Base-by-base conservation (phyloP, 64 coral and sea anemone species). In the Orbicella faveolata region DNA sequence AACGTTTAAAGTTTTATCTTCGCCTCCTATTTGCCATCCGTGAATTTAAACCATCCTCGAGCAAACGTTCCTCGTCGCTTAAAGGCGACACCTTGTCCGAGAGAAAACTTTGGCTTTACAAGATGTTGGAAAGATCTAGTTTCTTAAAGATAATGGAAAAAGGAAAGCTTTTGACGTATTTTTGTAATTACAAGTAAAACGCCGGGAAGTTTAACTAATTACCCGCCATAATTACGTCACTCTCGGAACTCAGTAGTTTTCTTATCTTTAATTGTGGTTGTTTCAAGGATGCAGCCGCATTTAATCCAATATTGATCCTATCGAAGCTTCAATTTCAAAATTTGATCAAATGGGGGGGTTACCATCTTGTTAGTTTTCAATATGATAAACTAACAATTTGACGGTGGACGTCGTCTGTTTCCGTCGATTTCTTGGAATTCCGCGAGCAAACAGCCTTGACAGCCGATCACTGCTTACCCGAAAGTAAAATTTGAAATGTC, bases 71-170 rank as follows among this genome's bases (percentile, higher is more conserved):
- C 10, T 11, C 7, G 14, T 16, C 61, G 16, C 33, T 26, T 70
- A 21, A n/a, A 23, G 81, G 63, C 81, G 81, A 41, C 81, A n/a
- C 81, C 21, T 84, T 84, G 81, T 84, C 63, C 81, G 63, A 68
- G 41, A 36, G 16, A 66, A 81, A 84, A 84, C 81, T 84, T 36
- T 68, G 81, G 61, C 63, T 68, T 48, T 25, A 79, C 77, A 51
- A 65, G 80, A 83, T 44, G 81, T 67, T 67, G 18, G 19, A 41
- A 69, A 36, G 81, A 48, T 84, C 81, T 63, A 84, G 23, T 84
- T 84, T 84, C 81, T 67, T 41, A 20, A 23, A 84, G 81, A 69
- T 84, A 84, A 84, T 68, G 21, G 34, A 12, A 34, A 51, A n/a
- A 84, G 63, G 62, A 41, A 69, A 83, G 17, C 18, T 84, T 25